phyloP scores from a whole-genome alignment of 2,113 vertebrate species.

The Bucco capensis region DNA sequence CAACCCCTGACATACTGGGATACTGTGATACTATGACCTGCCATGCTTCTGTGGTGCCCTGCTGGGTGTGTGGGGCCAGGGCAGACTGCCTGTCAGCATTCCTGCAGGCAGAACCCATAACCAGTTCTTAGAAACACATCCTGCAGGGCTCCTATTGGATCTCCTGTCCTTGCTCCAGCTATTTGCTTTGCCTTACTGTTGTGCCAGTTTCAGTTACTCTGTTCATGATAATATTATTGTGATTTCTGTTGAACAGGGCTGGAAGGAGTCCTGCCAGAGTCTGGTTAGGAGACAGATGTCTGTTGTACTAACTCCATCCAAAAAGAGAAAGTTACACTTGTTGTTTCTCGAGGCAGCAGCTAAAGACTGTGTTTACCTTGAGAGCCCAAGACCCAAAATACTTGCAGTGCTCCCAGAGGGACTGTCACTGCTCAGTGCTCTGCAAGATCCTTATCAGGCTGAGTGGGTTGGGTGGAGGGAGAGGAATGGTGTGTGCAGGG shows the following conservation, averaged over 20 bases:
- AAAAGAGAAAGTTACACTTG: neutral
- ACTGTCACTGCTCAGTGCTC: neutral
- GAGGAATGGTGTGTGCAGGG: neutral
- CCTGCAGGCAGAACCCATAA: neutral
- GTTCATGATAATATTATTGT: neutral
- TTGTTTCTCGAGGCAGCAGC: neutral
- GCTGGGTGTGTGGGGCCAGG: neutral
- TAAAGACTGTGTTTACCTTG: neutral
- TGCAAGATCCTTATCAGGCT: neutral
- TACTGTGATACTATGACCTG: no score
- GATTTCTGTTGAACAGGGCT: neutral
- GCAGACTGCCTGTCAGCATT: rapidly evolving
- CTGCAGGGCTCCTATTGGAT: neutral
- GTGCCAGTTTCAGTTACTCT: neutral
- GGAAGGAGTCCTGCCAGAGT: neutral
- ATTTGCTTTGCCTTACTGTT: neutral
- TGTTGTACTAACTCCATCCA: neutral
- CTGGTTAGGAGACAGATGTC: neutral
- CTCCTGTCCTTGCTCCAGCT: neutral
- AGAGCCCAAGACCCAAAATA: neutral
- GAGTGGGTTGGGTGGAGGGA: neutral
- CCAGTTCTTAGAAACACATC: rapidly evolving
- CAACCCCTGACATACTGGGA: no score
- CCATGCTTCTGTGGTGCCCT: rapidly evolving
- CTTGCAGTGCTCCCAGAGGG: neutral